Conservation (phyloP, 1,140 invertebrate species). For the Scylla paramamosain region DNA sequence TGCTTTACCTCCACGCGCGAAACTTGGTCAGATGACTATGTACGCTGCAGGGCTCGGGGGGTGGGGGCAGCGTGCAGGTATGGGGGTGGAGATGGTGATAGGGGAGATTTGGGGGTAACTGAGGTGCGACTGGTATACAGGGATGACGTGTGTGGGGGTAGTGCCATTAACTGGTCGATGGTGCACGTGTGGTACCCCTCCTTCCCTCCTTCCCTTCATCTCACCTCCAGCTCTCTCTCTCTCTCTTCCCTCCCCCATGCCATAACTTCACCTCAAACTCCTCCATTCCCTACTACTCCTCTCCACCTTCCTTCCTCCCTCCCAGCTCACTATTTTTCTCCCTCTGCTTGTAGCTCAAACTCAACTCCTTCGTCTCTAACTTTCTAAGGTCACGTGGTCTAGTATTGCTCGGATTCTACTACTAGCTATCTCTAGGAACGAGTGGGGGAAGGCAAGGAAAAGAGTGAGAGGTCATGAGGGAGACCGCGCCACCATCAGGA, state of each 20-base stretch:
- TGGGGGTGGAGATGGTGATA: background rate
- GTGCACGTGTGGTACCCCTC: background rate
- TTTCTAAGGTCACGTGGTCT: background rate
- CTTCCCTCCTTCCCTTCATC: background rate
- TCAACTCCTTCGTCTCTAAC: background rate
- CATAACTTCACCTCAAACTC: background rate
- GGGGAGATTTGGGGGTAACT: background rate
- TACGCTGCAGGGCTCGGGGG: too few species aligned
- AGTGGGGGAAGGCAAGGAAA: background rate
- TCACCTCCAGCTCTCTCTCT: background rate
- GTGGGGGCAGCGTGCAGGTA: too few species aligned
- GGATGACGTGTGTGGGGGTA: constrained; percentile 4
- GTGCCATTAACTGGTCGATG: background rate
- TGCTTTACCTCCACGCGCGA: background rate
- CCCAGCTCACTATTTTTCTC: background rate
- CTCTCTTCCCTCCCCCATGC: too few species aligned
- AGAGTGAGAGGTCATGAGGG: background rate
- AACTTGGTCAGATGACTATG: background rate
- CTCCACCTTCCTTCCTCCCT: background rate
- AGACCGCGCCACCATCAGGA: background rate
- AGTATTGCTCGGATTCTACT: background rate
- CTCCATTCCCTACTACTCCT: background rate
- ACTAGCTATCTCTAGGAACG: background rate
- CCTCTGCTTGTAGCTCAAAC: background rate
- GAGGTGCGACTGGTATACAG: background rate